phyloP scores from a whole-genome alignment of 2,888 invertebrate species.

The Cremastinae sp. region DNA sequence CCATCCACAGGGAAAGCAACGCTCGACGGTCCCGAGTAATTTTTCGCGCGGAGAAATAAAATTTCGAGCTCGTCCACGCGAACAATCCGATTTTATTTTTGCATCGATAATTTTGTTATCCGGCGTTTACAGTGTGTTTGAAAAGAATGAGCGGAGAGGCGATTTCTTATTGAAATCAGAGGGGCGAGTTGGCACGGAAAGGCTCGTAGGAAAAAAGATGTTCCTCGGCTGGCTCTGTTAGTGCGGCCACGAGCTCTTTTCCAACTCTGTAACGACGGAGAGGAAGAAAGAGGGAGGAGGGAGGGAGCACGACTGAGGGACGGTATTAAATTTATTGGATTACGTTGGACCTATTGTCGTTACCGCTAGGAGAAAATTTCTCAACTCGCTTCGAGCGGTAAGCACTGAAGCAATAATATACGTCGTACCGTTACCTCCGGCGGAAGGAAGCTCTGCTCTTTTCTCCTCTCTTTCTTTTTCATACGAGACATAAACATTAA shows the following conservation, averaged over 20 bases:
- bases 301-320: slow-evolving; percentile 37
- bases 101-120: too few relatives aligned
- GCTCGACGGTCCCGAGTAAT: neutral
- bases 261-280: slow-evolving; percentile 44
- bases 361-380: slow-evolving; percentile 46
- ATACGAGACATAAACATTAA: slow-evolving; percentile 5
- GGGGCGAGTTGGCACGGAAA: neutral
- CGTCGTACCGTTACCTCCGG: slow-evolving; percentile 27
- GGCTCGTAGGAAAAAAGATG: slow-evolving; percentile 7
- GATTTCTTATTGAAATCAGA: neutral
- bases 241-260: slow-evolving; percentile 37
- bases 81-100: slow-evolving; percentile 4
- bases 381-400: slow-evolving; percentile 37
- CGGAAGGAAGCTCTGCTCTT: slow-evolving; percentile 15
- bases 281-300: slow-evolving; percentile 30
- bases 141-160: too few relatives aligned
- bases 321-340: slow-evolving; percentile 60
- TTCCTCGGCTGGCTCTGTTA: slow-evolving; percentile 19
- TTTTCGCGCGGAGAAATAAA: neutral
- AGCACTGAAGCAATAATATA: slow-evolving; percentile 53
- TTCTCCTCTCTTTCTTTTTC: slow-evolving; percentile 21
- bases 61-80: neutral
- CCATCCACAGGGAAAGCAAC: neutral
- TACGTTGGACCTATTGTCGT: slow-evolving; percentile 56
- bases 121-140: too few relatives aligned